These are phyloP conservation scores for Penaeus japonicus DNA, from an alignment of 1,140 invertebrate genomes.

Conservation along the genomic window DNA sequence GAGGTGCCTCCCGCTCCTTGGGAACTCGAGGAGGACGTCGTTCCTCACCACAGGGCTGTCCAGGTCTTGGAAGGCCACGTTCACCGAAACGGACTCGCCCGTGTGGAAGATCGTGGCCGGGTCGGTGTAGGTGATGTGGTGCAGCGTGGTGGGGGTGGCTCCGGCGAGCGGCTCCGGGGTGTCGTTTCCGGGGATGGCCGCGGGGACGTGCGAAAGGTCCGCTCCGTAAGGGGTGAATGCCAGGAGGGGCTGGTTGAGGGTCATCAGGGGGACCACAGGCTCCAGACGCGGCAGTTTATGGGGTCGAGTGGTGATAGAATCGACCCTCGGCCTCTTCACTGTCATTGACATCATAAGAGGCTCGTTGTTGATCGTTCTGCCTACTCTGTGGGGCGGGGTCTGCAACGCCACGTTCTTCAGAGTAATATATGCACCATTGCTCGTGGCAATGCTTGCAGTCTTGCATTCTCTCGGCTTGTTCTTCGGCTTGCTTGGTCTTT, in stretches of 20 bases:
- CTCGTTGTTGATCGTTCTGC: constrained; percentile 48
- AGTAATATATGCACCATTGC: constrained; percentile 58
- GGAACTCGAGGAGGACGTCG: constrained; percentile 59
- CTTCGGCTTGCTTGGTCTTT: constrained; percentile 54
- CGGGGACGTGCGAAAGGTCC: constrained; percentile 28
- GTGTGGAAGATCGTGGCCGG: neutral
- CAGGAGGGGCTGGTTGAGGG: constrained; percentile 26
- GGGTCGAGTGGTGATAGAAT: constrained; percentile 28
- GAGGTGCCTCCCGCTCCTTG: constrained; percentile 41
- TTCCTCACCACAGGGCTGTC: constrained; percentile 56
- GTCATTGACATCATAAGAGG: constrained; percentile 59
- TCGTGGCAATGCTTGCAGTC: constrained; percentile 56
- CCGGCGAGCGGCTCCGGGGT: constrained; percentile 37
- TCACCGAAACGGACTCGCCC: neutral
- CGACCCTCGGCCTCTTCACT: constrained; percentile 55
- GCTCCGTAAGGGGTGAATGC: constrained; percentile 34
- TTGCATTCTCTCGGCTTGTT: constrained; percentile 55
- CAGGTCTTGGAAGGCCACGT: constrained; percentile 48
- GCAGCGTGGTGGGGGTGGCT: constrained; percentile 43
- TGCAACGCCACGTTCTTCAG: constrained; percentile 58
- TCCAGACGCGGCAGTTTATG: constrained; percentile 53
- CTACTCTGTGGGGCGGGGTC: constrained; percentile 47
- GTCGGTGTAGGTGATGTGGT: neutral
- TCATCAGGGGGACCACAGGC: constrained; percentile 24
- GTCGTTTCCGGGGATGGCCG: constrained; percentile 26